Base-by-base conservation (phyloP, 1,140 invertebrate genomes). In the Matsumurasca onukii region DNA sequence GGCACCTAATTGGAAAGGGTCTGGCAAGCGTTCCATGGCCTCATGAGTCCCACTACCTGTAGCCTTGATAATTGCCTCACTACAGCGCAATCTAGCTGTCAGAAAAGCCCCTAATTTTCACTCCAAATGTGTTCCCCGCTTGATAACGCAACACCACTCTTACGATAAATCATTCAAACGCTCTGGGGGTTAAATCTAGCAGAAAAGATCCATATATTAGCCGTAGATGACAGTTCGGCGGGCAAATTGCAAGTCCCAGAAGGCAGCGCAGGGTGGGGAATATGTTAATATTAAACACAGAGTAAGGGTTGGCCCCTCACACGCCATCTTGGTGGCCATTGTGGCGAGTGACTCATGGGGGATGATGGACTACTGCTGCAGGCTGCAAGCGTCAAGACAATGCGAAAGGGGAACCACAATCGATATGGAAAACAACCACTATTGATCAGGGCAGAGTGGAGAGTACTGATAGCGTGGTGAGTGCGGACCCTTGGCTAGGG, bases 241-340 rank as follows among this genome's bases (percentile, higher is more conserved):
- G 17, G 34, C 34, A 39, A 39, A 39, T 39, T 39, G 34, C 34
- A 39, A 39, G 5, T 39, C 34, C 34, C 34, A 17, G n/a, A n/a
- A 39, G 17, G 34, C 34, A 39, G 34, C 17, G 17, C n/a, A 39
- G 34, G 17, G 5, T 17, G 34, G 34, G 34, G 5, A 9, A 63
- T 65, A 65, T 65, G 62, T 65, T 65, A 65, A 65, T 65, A 59
- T 59, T 59, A 59, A 27, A 59, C 55, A 20, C n/a, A n/a, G n/a
- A n/a, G n/a, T n/a, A n/a, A n/a, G n/a, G n/a, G n/a, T n/a, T n/a
- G n/a, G n/a, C n/a, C n/a, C n/a, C n/a, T n/a, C n/a, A n/a, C n/a
- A 24, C 51, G 66, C 66, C 66, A 68, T 68, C 66, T 68, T 68
- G 66, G 66, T 59, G 31, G 52, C 66, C 64, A 66, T 66, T 52